A percentile compares a stretch with the other conserved stretches of the same genome.
Conservation (phyloP, 1,140 invertebrate species). For the Neuroterus valhalla region DNA sequence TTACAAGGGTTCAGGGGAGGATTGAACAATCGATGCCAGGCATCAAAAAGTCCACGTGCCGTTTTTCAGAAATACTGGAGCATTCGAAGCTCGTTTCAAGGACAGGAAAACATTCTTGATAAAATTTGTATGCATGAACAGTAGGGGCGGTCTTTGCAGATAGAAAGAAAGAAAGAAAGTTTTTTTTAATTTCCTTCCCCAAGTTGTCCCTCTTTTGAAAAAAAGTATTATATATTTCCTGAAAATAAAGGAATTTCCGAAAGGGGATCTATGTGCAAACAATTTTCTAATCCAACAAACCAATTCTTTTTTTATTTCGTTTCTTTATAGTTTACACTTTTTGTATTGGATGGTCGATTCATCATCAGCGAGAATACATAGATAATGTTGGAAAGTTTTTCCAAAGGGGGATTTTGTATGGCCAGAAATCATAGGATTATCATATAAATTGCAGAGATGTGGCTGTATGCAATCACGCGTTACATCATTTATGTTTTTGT, state of each 20-base stretch:
- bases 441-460: no score
- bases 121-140: slow-evolving; percentile 13
- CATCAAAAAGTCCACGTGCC: slow-evolving; percentile 18
- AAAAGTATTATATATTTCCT: slow-evolving; percentile 9
- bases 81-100: neutral
- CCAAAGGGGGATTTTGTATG: no score
- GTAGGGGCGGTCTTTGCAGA: neutral
- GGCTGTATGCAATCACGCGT: no score
- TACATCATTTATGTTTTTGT: no score
- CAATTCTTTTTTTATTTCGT: neutral
- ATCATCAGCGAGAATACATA: neutral
- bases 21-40: slow-evolving; percentile 13
- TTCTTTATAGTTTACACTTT: neutral
- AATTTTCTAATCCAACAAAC: slow-evolving; percentile 7
- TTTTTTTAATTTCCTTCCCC: slow-evolving; percentile 1
- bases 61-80: neutral
- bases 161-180: neutral
- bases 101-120: slow-evolving; percentile 2
- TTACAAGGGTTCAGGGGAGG: slow-evolving; percentile 14
- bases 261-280: slow-evolving; percentile 8
- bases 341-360: neutral
- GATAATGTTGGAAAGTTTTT: no score
- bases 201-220: neutral
- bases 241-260: neutral
- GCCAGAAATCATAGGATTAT: no score